Percentiles rank a stretch among this genome's conserved stretches.
These are phyloP conservation scores for Synchiropus splendidus DNA, from an alignment of 2,113 vertebrate species.

Conservation along the genomic window DNA sequence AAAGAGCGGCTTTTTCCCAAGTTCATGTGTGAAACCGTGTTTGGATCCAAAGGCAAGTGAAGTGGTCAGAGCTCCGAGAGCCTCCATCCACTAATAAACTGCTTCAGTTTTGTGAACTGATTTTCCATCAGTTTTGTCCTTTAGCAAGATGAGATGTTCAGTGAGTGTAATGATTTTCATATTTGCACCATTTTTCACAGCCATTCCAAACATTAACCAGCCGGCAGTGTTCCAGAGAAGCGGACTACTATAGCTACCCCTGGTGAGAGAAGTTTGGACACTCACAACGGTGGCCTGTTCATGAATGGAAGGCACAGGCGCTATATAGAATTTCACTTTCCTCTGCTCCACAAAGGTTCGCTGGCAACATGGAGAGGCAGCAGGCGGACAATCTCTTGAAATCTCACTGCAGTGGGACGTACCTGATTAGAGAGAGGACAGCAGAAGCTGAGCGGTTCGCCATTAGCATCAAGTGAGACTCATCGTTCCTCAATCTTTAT, in stretches of 20 bases:
- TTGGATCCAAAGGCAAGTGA: conserved; percentile 79
- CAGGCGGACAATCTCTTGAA: conserved; percentile 94
- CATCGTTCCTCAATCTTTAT: too few species aligned
- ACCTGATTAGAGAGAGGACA: conserved; percentile 90
- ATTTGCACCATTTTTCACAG: conserved; percentile 35
- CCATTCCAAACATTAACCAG: conserved; percentile 71
- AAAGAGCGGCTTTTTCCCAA: conserved; percentile 89
- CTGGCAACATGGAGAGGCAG: conserved; percentile 92
- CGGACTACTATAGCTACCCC: conserved; percentile 82
- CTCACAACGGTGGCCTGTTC: not conserved
- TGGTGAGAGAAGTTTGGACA: conserved; percentile 70
- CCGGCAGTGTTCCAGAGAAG: conserved; percentile 78
- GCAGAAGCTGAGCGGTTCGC: conserved; percentile 92
- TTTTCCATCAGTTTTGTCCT: too few species aligned
- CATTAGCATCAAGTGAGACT: conserved; percentile 92
- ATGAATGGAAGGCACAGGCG: too few species aligned
- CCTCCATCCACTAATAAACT: not conserved
- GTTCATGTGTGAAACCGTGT: conserved; percentile 85
- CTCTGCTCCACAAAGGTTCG: conserved; percentile 73
- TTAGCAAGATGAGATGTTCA: too few species aligned
- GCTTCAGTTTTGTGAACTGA: too few species aligned
- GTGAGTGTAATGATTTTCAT: too few species aligned
- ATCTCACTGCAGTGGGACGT: conserved; percentile 86
- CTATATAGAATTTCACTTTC: too few species aligned
- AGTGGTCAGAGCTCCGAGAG: too few species aligned